These are phyloP conservation scores for Echeneis naucrates DNA, from an alignment of 2,797 vertebrate genomes.

Conservation along the genomic window DNA sequence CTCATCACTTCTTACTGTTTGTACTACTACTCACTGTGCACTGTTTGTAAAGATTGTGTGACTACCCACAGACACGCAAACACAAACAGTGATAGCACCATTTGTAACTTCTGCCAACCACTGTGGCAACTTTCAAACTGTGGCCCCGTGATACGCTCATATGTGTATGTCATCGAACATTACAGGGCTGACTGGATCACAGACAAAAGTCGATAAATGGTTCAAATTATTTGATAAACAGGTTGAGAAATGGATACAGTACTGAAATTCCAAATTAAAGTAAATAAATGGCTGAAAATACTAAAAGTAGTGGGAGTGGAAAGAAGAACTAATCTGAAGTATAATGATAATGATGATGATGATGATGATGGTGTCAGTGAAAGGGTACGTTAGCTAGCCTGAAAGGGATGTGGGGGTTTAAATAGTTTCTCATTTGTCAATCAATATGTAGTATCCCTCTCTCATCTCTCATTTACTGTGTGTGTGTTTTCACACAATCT, in stretches of 20 bases:
- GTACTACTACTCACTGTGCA: too few relatives aligned
- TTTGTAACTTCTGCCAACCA: background rate
- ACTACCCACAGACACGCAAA: background rate
- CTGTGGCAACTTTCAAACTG: background rate
- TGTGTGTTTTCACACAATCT: constrained; percentile 2
- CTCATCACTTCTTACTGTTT: constrained; percentile 17
- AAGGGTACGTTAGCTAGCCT: background rate
- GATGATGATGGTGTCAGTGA: background rate
- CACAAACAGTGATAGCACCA: background rate
- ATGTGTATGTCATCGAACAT: background rate
- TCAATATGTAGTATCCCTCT: constrained; percentile 5
- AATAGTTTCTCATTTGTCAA: too few relatives aligned
- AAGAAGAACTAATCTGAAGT: background rate
- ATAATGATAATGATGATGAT: background rate
- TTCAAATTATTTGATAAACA: background rate
- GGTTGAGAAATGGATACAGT: background rate
- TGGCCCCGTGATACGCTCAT: background rate
- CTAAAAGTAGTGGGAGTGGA: background rate
- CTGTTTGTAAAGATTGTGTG: background rate
- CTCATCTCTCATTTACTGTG: constrained; percentile 20
- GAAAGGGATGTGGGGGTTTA: background rate
- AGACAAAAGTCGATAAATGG: background rate
- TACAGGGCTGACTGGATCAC: background rate
- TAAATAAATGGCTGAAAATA: background rate
- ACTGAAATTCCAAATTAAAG: background rate